These are phyloP conservation scores for Spodoptera frugiperda DNA, from an alignment of 1,140 invertebrate genomes.

Conservation along the genomic window DNA sequence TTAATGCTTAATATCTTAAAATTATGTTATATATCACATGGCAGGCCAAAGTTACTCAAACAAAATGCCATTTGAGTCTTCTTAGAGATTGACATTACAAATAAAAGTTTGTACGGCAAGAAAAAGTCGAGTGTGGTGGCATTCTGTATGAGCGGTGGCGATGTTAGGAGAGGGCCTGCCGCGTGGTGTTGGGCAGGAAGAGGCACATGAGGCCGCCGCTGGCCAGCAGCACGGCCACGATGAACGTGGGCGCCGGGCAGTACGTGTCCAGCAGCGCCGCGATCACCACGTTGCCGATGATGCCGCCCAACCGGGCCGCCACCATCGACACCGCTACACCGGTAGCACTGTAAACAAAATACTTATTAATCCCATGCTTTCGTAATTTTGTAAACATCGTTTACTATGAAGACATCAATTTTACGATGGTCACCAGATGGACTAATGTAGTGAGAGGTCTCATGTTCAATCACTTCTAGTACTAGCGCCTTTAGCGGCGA, in stretches of 20 bases:
- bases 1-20: constrained; percentile 38
- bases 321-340: constrained; percentile 95
- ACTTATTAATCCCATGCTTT: not conserved
- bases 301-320: constrained; percentile 93
- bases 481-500: too few relatives aligned
- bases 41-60: constrained; percentile 32
- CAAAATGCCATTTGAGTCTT: constrained; percentile 38
- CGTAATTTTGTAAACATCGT: too few relatives aligned
- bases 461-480: too few relatives aligned
- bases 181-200: constrained; percentile 94
- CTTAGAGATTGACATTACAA: constrained; percentile 25
- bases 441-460: not conserved
- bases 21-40: constrained; percentile 47
- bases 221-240: constrained; percentile 92
- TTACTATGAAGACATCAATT: too few relatives aligned
- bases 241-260: constrained; percentile 94
- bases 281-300: constrained; percentile 95
- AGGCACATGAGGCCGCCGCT: constrained; percentile 94
- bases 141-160: constrained; percentile 20
- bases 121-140: constrained; percentile 10
- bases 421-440: too few relatives aligned
- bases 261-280: constrained; percentile 93
- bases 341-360: constrained; percentile 88
- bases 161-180: constrained; percentile 88
- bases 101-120: constrained; percentile 23